Evolutionary conservation across 2,113 vertebrate species (phyloP).

Genomic region (Lagopus muta): DNA sequence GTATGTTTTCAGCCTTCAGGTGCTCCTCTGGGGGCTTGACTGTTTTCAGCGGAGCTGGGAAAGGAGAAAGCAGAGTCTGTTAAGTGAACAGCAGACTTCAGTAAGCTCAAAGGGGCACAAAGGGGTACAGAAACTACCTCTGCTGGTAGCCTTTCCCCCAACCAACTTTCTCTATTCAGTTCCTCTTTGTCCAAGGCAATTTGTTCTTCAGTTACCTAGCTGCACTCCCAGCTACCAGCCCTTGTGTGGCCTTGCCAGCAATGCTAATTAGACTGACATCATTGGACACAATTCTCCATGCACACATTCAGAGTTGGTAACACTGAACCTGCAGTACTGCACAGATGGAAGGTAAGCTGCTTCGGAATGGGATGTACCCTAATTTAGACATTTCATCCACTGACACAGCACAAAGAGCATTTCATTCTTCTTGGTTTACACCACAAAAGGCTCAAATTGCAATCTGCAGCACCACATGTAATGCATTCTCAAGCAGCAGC

Average conservation of each 20-base stretch:
- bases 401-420: conserved; percentile 19
- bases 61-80: neutral
- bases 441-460: conserved; percentile 56
- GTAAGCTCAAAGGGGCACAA: neutral
- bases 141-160: neutral
- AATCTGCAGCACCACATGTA: conserved; percentile 57
- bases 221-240: accelerated
- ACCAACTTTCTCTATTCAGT: neutral
- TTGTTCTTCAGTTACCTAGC: accelerated
- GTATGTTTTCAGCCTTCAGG: conserved; percentile 86
- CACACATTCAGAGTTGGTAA: accelerated
- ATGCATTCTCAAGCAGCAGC: conserved; percentile 50
- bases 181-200: neutral
- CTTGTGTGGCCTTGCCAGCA: neutral
- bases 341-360: neutral
- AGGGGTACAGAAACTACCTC: neutral
- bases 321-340: neutral
- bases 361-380: neutral
- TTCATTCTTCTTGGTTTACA: conserved; percentile 51
- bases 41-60: conserved; percentile 86
- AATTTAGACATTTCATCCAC: conserved; percentile 39
- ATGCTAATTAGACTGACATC: accelerated
- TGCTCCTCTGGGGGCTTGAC: conserved; percentile 88
- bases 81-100: accelerated
- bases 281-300: accelerated